Conservation (phyloP, 2,888 invertebrate genomes). For the Digitonthophagus gazella region DNA sequence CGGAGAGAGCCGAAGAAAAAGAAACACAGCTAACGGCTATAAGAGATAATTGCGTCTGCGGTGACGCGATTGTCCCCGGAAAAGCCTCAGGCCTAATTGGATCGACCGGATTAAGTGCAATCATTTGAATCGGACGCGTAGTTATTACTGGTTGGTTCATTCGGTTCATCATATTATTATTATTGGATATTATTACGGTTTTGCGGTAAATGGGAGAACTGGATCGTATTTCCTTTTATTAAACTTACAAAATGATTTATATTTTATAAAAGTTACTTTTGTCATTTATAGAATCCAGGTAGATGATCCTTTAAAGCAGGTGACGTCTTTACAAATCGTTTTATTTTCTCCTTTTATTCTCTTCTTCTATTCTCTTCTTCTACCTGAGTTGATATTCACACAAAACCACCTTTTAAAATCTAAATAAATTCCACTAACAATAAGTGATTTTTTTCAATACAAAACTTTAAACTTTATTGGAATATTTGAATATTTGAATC, state of each 20-base stretch:
- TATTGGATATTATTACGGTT: too few species aligned
- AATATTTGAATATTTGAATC: not conserved
- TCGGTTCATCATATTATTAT: not conserved
- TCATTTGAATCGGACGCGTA: not conserved
- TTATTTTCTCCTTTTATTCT: too few species aligned
- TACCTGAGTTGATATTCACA: not conserved
- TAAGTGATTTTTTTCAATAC: too few species aligned
- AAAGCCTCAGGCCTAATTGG: not conserved
- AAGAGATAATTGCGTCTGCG: not conserved
- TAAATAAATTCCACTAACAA: too few species aligned
- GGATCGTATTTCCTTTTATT: too few species aligned
- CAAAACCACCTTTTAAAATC: not conserved
- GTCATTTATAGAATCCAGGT: too few species aligned
- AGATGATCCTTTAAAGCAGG: not conserved
- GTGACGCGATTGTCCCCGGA: not conserved
- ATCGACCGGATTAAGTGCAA: not conserved
- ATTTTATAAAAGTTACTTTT: too few species aligned
- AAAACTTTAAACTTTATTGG: too few species aligned
- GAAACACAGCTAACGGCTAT: not conserved
- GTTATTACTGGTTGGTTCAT: not conserved
- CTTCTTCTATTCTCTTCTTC: too few species aligned
- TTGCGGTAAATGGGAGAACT: not conserved
- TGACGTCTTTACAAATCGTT: not conserved
- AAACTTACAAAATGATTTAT: too few species aligned
- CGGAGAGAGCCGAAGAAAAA: not conserved